Conservation (phyloP, 2,888 invertebrate genomes). For the Agrochola macilenta region DNA sequence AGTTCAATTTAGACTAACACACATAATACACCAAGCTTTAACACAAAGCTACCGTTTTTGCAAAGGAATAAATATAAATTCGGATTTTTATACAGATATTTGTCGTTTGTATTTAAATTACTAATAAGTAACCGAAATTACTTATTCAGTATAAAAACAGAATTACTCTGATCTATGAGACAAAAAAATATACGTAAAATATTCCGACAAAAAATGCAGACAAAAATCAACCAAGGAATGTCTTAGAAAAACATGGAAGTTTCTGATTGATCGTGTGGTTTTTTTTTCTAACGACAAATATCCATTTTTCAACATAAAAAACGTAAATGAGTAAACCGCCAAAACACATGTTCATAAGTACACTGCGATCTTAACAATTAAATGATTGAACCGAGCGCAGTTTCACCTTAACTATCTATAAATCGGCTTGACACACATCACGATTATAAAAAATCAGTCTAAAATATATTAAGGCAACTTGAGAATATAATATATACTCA, state of each 20-base stretch:
- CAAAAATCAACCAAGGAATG: conserved; percentile 17
- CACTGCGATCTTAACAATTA: conserved; percentile 71
- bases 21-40: conserved; percentile 58
- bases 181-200: conserved; percentile 15
- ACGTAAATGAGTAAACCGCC: conserved; percentile 63
- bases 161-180: not conserved
- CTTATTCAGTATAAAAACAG: not conserved
- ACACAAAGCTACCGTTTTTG: conserved; percentile 55
- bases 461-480: conserved; percentile 92
- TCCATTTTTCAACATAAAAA: conserved; percentile 46
- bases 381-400: conserved; percentile 72
- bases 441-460: conserved; percentile 92
- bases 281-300: conserved; percentile 59
- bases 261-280: conserved; percentile 9
- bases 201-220: conserved; percentile 28
- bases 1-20: conserved; percentile 58
- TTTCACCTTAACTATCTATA: conserved; percentile 73
- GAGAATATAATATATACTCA: conserved; percentile 87
- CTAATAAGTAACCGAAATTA: not conserved
- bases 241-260: conserved; percentile 1
- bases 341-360: conserved; percentile 75
- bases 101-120: conserved; percentile 45
- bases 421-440: conserved; percentile 78
- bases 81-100: conserved; percentile 65
- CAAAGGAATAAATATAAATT: conserved; percentile 68